These are phyloP conservation scores for Cyrtonyx montezumae DNA, from an alignment of 2,113 vertebrate species.

Conservation along the genomic window DNA sequence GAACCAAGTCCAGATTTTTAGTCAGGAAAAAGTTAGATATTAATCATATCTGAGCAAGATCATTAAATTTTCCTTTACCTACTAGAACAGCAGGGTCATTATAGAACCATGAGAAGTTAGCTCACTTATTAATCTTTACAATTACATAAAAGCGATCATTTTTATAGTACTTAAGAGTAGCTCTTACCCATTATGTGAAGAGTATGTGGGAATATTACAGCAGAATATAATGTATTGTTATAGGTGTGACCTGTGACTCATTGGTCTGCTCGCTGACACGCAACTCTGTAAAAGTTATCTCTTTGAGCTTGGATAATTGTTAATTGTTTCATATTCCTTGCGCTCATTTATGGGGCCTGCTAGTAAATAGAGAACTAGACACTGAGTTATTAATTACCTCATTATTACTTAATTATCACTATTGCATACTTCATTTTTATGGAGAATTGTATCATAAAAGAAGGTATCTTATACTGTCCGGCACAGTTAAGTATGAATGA, in stretches of 20 bases:
- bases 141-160: conserved; percentile 77
- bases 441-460: conserved; percentile 52
- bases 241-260: conserved; percentile 69
- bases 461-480: conserved; percentile 59
- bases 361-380: conserved; percentile 50
- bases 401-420: conserved; percentile 68
- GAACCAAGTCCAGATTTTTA: conserved; percentile 75
- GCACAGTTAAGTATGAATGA: conserved; percentile 59
- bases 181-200: conserved; percentile 62
- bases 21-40: conserved; percentile 73
- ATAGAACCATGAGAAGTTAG: conserved; percentile 75
- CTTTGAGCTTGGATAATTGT: conserved; percentile 60
- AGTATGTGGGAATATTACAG: conserved; percentile 55
- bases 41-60: conserved; percentile 74
- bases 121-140: conserved; percentile 75
- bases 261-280: conserved; percentile 49
- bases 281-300: conserved; percentile 46
- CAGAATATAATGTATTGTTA: conserved; percentile 65
- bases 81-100: conserved; percentile 71
- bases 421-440: conserved; percentile 51
- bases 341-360: background rate
- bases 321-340: conserved; percentile 54
- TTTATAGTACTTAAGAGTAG: conserved; percentile 72
- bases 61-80: conserved; percentile 78
- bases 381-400: conserved; percentile 63